Conservation (phyloP, 2,888 invertebrate genomes). For the Hirtodrosophila duncani region DNA sequence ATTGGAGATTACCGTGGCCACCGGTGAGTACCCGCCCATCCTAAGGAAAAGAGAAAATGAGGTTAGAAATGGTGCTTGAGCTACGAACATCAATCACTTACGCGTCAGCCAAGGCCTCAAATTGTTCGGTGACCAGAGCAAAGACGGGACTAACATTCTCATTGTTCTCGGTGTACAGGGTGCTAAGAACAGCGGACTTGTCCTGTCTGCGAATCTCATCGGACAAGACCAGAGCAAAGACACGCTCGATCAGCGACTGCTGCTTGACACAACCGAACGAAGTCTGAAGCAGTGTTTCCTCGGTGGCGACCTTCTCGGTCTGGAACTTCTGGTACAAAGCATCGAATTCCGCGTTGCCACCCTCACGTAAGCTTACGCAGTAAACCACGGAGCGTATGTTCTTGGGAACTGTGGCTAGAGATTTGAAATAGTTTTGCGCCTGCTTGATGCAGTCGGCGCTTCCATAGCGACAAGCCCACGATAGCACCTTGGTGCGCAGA, state of each 20-base stretch:
- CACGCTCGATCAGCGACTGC: slow-evolving; percentile 79
- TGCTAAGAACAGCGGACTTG: slow-evolving; percentile 73
- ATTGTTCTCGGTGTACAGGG: slow-evolving; percentile 80
- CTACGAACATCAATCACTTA: too few species aligned
- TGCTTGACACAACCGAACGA: slow-evolving; percentile 84
- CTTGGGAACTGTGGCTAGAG: slow-evolving; percentile 77
- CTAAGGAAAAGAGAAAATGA: slow-evolving; percentile 34
- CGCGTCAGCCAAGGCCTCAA: slow-evolving; percentile 57
- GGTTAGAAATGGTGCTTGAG: rapidly evolving
- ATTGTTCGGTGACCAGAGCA: slow-evolving; percentile 77
- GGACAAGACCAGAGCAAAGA: slow-evolving; percentile 79
- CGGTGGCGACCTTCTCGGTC: slow-evolving; percentile 82
- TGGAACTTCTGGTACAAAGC: slow-evolving; percentile 83
- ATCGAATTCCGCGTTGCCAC: slow-evolving; percentile 82
- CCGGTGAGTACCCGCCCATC: slow-evolving; percentile 68
- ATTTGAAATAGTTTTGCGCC: slow-evolving; percentile 77
- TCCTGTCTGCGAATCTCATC: slow-evolving; percentile 75
- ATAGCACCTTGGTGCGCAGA: slow-evolving; percentile 81
- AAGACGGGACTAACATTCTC: slow-evolving; percentile 80
- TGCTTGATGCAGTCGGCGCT: slow-evolving; percentile 81
- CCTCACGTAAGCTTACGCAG: slow-evolving; percentile 85
- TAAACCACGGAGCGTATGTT: slow-evolving; percentile 86
- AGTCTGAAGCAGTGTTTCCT: slow-evolving; percentile 83
- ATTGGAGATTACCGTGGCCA: slow-evolving; percentile 72
- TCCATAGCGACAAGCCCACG: slow-evolving; percentile 83